Conservation (phyloP, 2,888 invertebrate genomes). For the Euclidia mi region DNA sequence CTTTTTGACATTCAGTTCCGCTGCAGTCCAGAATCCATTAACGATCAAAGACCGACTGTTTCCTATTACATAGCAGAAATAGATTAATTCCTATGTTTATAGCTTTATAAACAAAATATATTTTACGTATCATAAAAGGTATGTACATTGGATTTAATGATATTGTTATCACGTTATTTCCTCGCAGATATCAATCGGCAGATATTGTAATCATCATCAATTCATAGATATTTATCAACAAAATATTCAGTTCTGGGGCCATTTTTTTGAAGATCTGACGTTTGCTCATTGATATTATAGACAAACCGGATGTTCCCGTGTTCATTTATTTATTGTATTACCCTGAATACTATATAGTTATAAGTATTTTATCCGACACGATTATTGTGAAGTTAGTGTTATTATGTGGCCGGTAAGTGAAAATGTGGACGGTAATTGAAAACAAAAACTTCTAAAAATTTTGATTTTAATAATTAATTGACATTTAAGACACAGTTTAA, state of each 20-base stretch:
- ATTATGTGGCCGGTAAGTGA: constrained; percentile 3
- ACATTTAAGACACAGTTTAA: constrained; percentile 59
- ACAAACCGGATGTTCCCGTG: constrained; percentile 20
- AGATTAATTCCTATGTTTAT: background rate
- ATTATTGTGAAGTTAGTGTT: background rate
- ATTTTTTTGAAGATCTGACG: constrained; percentile 62
- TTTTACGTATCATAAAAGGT: constrained; percentile 11
- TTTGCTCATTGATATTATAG: constrained; percentile 33
- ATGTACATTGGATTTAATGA: constrained; percentile 38
- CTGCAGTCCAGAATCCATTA: too few species aligned
- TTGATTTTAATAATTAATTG: background rate
- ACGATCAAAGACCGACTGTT: too few species aligned
- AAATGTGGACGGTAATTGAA: too few species aligned
- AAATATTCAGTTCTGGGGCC: constrained; percentile 64
- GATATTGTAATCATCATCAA: constrained; percentile 71
- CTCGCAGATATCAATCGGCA: constrained; percentile 78
- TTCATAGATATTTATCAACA: constrained; percentile 59
- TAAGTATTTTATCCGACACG: background rate
- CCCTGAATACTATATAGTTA: background rate
- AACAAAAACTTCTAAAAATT: too few species aligned
- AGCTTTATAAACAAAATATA: constrained; percentile 14
- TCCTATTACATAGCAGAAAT: too few species aligned
- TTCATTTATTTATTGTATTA: background rate
- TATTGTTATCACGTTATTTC: constrained; percentile 72
- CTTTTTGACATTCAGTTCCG: too few species aligned